phyloP scores from a whole-genome alignment of 2,888 invertebrate genomes.

The Aphidius colemani region DNA sequence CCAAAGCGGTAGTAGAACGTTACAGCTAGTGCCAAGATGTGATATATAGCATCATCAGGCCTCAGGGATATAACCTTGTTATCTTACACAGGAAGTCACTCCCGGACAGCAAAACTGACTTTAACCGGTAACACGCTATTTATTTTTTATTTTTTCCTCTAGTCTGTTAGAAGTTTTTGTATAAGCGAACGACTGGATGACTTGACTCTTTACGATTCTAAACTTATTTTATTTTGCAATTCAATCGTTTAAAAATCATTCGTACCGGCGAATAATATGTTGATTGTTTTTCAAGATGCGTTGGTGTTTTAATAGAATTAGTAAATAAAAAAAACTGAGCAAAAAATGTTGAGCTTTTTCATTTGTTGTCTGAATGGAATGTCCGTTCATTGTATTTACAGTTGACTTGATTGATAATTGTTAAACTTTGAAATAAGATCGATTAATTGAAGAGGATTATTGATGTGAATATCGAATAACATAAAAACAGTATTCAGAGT shows the following conservation, averaged over 20 bases:
- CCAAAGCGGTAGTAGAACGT: background rate
- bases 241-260: background rate
- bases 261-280: background rate
- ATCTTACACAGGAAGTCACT: conserved; percentile 47
- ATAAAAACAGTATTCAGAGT: too few relatives aligned
- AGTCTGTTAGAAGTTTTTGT: too few relatives aligned
- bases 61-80: conserved; percentile 49
- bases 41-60: conserved; percentile 40
- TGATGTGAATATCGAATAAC: too few relatives aligned
- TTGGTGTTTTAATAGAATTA: too few relatives aligned
- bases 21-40: conserved; percentile 16
- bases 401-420: too few relatives aligned
- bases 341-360: too few relatives aligned
- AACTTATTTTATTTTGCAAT: background rate
- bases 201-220: conserved; percentile 10
- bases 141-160: too few relatives aligned
- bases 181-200: background rate
- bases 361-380: too few relatives aligned
- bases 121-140: background rate
- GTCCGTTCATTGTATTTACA: too few relatives aligned
- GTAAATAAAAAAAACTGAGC: too few relatives aligned
- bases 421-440: too few relatives aligned
- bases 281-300: background rate
- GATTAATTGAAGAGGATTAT: too few relatives aligned
- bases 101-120: conserved; percentile 24